A percentile compares a stretch with the other conserved stretches of the same genome.
Evolutionary conservation across 2,797 vertebrate genomes (phyloP).

Genomic region (Coranthus polyacanthus): DNA sequence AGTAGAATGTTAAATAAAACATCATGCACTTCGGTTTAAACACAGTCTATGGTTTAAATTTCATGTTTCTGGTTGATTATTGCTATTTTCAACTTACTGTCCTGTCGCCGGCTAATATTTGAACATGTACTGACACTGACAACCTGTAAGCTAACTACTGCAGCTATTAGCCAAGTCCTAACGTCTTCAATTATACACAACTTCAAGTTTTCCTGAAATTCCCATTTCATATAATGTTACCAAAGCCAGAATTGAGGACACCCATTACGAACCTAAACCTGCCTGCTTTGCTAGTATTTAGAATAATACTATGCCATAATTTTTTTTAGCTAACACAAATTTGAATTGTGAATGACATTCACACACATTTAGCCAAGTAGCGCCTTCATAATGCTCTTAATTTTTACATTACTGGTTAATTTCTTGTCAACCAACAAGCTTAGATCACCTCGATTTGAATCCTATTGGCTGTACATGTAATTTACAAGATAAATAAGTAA

Average conservation of each 20-base stretch:
- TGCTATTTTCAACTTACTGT: background rate
- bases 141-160: background rate
- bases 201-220: background rate
- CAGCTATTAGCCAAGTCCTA: background rate
- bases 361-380: background rate
- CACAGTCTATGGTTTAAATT: background rate
- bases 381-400: rapidly evolving
- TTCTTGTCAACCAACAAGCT: too few relatives aligned
- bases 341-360: too few relatives aligned
- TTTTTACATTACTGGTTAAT: rapidly evolving
- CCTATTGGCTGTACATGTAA: background rate
- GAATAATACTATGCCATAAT: background rate
- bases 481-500: too few relatives aligned
- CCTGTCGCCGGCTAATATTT: too few relatives aligned
- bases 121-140: too few relatives aligned
- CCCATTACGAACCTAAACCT: too few relatives aligned
- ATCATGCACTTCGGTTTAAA: too few relatives aligned
- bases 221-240: background rate
- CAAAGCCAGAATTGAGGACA: background rate
- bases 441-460: background rate
- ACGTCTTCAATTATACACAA: background rate
- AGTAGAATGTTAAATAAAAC: too few relatives aligned
- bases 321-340: background rate
- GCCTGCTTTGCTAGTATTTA: too few relatives aligned
- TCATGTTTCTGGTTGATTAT: background rate